Percentiles rank a stretch among this genome's conserved stretches.
phyloP scores from a whole-genome alignment of 2,888 invertebrate genomes.

The Boloria selene region DNA sequence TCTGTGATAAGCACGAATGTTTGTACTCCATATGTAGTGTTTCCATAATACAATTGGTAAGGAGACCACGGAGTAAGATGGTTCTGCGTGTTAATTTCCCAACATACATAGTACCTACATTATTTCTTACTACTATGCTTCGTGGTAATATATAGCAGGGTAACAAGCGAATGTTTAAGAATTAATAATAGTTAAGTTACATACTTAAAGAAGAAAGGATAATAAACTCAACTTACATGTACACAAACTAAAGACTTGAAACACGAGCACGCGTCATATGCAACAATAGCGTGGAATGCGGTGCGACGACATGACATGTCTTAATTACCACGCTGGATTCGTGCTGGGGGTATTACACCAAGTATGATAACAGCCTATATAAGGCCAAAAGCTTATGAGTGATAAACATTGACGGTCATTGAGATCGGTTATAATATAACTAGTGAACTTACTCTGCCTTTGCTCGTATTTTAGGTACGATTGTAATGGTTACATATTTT shows the following conservation, averaged over 20 bases:
- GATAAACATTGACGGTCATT: slow-evolving; percentile 7
- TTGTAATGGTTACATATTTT: no score
- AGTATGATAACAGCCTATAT: slow-evolving; percentile 22
- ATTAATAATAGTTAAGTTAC: neutral
- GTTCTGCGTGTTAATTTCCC: no score
- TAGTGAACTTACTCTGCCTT: neutral
- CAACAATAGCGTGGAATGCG: slow-evolving; percentile 39
- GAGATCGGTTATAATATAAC: neutral
- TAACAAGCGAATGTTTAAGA: no score
- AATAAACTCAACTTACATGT: slow-evolving; percentile 33
- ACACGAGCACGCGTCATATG: slow-evolving; percentile 26
- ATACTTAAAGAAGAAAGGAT: neutral
- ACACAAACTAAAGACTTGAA: slow-evolving; percentile 24
- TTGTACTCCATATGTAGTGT: no score
- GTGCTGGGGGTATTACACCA: slow-evolving; percentile 18
- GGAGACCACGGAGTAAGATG: no score
- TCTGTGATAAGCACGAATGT: no score
- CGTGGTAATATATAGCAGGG: no score
- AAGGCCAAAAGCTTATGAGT: slow-evolving; percentile 7
- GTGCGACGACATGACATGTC: slow-evolving; percentile 35
- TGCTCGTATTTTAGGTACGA: no score
- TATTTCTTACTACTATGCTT: no score
- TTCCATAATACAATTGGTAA: no score
- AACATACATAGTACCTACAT: no score
- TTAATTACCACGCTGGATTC: slow-evolving; percentile 35